Base-by-base conservation (phyloP, 2,113 vertebrate species). In the Psettodes erumei region DNA sequence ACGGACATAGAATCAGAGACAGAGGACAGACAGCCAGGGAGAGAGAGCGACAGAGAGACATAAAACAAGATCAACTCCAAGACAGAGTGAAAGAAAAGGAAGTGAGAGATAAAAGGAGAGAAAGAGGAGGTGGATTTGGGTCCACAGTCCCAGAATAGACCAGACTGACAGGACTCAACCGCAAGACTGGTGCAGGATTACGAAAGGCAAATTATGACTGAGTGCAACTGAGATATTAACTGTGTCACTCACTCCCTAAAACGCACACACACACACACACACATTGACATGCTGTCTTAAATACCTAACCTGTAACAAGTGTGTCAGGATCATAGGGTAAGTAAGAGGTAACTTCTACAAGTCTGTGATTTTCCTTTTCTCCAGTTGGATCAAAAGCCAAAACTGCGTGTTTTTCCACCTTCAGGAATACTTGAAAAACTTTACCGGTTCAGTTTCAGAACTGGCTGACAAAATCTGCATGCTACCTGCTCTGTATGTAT, bases 101-200 rank as follows among this genome's bases (percentile, higher is more conserved):
- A 71, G 56, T 37, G 53, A 77, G 32, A 60, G 8, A 72, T 64
- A 47, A 50, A 74, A 43, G 28, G 65, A 71, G 63, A 67, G 58
- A 28, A 48, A 28, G 66, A 66, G 69, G 74, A 76, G 60, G 69
- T 38, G 70, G 72, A 74, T 80, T 74, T 77, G 83, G 75, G 68
- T 75, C 82, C 32, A 63, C 33, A 13, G 55, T 86, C 81, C 78
- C 62, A 83, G 79, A 90, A 90, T 88, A 88, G 68, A 81, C 65
- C 75, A 80, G 86, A 84, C 81, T 56, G 86, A 87, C 74, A 86
- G 56, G 56, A 82, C 55, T 88, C 53, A 87, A 88, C 86, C 83
- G 16, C 83, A 86, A 82, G 58, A 79, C 65, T 64, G 65, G 83
- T 76, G 77, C 73, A 77, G 67, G 23, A 61, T 91, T 88, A 89